Conservation (phyloP, 2,888 invertebrate genomes). For the Nemurella pictetii region DNA sequence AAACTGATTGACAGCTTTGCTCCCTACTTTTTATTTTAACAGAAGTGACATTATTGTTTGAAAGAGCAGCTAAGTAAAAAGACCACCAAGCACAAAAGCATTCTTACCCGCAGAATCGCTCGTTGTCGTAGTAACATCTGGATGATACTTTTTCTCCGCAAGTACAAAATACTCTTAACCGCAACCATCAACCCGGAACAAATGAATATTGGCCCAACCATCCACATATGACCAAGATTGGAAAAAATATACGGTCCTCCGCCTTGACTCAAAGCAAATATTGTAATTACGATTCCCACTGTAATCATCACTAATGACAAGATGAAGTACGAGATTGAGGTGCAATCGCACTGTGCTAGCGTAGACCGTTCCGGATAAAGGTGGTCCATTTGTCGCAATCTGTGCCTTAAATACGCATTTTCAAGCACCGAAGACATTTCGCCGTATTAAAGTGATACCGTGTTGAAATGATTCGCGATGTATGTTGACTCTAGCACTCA, state of each 20-base stretch:
- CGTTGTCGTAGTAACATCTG: constrained; percentile 67
- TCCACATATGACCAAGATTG: constrained; percentile 67
- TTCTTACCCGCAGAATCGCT: constrained; percentile 63
- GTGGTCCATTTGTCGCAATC: constrained; percentile 44
- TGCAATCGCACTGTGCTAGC: constrained; percentile 67
- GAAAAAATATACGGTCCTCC: constrained; percentile 61
- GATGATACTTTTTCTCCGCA: constrained; percentile 66
- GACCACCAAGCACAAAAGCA: background rate
- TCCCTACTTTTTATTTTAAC: too few species aligned
- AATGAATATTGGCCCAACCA: constrained; percentile 68
- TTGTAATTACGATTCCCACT: constrained; percentile 66
- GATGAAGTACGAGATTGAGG: constrained; percentile 66
- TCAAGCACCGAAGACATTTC: constrained; percentile 43
- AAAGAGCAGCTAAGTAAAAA: too few species aligned
- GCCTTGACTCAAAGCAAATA: constrained; percentile 62
- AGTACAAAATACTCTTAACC: constrained; percentile 67
- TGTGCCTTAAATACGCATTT: constrained; percentile 43
- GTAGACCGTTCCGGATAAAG: constrained; percentile 48
- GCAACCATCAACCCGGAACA: constrained; percentile 70
- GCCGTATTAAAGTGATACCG: background rate
- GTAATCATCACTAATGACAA: constrained; percentile 65
- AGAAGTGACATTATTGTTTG: too few species aligned
- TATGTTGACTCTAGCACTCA: background rate
- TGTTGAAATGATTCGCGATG: background rate
- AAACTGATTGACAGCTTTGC: too few species aligned